phyloP scores from a whole-genome alignment of 2,113 vertebrate species.

The chimpanzee (Pan troglodytes) region NHGRI_mPanTro3-v2.1_pri NC_072412.2:69506001-69506500 shows the following conservation, averaged over 20 bases:
- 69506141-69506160: neutral
- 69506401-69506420: slow-evolving; percentile 8
- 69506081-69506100: neutral
- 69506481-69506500: slow-evolving; percentile 34
- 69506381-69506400: slow-evolving; percentile 44
- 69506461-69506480: slow-evolving; percentile 50
- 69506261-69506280: slow-evolving; percentile 41
- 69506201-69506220: neutral
- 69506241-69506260: slow-evolving; percentile 24
- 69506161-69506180: neutral
- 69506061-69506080: neutral
- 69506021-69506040: neutral
- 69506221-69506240: neutral
- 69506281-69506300: slow-evolving; percentile 11
- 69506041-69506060: neutral
- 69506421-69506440: neutral
- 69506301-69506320: slow-evolving; percentile 56
- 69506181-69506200: slow-evolving; percentile 9
- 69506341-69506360: slow-evolving; percentile 7
- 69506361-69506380: slow-evolving; percentile 56
- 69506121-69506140: neutral
- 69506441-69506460: neutral
- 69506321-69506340: slow-evolving; percentile 56
- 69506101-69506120: neutral
- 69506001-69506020: neutral